Percentiles rank a stretch among this genome's conserved stretches.
phyloP scores from a whole-genome alignment of 2,888 invertebrate genomes.

The Eilema caniola region DNA sequence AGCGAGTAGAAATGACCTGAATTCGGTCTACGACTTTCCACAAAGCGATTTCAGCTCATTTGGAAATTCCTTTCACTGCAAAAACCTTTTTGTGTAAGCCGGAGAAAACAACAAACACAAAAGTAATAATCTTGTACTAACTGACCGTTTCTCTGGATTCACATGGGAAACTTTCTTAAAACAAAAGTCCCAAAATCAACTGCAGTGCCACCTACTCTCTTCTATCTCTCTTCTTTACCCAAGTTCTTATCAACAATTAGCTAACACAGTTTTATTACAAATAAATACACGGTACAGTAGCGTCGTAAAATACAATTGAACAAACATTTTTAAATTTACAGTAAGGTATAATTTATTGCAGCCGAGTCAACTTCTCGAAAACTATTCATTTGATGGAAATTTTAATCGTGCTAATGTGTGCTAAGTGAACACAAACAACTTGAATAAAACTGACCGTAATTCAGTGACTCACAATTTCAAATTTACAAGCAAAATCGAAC shows the following conservation, averaged over 20 bases:
- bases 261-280: too few species aligned
- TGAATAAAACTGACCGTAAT: not conserved
- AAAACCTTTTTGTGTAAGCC: not conserved
- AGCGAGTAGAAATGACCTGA: not conserved
- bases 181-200: not conserved
- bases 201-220: not conserved
- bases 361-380: not conserved
- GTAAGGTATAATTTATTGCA: too few species aligned
- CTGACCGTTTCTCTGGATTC: not conserved
- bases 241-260: too few species aligned
- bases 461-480: not conserved
- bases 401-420: not conserved
- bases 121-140: not conserved
- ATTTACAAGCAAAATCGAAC: constrained; percentile 18
- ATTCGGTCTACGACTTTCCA: not conserved
- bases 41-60: not conserved
- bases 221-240: too few species aligned
- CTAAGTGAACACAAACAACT: not conserved
- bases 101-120: not conserved
- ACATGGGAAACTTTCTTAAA: not conserved
- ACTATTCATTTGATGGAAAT: not conserved
- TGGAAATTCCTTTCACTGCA: not conserved
- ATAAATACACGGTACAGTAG: too few species aligned
- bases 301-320: too few species aligned
- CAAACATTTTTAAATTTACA: too few species aligned